These are phyloP conservation scores for Galagoides demidoff DNA, from an alignment of 2,797 vertebrate species.

Conservation along the genomic window DNA sequence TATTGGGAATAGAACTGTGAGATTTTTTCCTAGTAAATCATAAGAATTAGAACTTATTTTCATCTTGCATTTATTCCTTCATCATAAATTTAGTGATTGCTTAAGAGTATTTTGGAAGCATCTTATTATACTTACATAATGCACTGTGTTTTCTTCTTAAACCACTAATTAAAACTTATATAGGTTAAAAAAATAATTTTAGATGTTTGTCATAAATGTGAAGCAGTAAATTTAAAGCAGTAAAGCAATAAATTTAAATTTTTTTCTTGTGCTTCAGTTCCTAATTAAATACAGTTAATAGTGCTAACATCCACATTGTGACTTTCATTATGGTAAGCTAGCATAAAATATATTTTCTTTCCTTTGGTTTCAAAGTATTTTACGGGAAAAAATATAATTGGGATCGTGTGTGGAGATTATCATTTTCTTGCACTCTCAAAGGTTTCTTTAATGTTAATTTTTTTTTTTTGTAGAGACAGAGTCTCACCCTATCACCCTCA, in stretches of 20 bases:
- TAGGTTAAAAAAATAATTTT: neutral
- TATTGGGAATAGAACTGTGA: neutral
- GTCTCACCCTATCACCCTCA: too few species aligned
- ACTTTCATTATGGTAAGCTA: neutral
- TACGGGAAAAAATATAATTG: constrained; percentile 80
- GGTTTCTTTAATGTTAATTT: constrained; percentile 51
- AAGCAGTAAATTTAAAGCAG: neutral
- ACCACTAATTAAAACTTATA: neutral
- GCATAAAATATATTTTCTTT: constrained; percentile 62
- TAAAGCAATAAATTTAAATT: neutral
- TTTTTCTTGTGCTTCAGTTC: neutral
- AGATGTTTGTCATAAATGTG: neutral
- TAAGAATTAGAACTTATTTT: constrained; percentile 33
- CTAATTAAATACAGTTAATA: constrained; percentile 33
- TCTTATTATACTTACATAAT: neutral
- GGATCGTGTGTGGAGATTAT: constrained; percentile 85
- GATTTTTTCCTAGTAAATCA: neutral
- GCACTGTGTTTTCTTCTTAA: constrained; percentile 8
- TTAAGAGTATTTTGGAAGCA: neutral
- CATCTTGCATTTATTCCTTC: too few species aligned
- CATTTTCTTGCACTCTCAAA: constrained; percentile 82
- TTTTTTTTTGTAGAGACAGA: too few species aligned
- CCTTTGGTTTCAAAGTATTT: constrained; percentile 81
- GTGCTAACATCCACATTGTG: neutral
- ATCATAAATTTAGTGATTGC: neutral